phyloP scores from a whole-genome alignment of 1,140 invertebrate genomes.

The Nephotettix cincticeps region DNA sequence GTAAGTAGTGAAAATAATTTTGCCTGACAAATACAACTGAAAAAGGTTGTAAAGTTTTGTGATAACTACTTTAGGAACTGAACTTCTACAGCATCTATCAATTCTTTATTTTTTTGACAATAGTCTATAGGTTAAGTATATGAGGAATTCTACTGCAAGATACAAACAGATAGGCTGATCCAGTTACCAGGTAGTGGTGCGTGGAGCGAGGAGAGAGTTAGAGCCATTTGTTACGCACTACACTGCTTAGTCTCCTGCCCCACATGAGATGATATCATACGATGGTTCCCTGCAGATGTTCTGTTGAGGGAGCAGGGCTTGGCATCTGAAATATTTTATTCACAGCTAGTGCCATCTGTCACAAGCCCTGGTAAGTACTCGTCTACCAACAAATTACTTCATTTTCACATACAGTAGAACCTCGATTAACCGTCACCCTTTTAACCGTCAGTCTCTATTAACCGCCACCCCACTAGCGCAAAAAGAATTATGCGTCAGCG shows the following conservation, averaged over 20 bases:
- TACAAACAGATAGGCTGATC: neutral
- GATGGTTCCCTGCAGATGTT: constrained; percentile 82
- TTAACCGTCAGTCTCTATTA: too few species aligned
- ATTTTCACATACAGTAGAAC: too few species aligned
- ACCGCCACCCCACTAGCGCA: too few species aligned
- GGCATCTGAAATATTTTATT: constrained; percentile 34
- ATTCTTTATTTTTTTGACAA: neutral
- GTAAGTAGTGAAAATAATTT: neutral
- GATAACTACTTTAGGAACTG: neutral
- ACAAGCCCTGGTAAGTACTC: too few species aligned
- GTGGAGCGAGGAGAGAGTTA: constrained; percentile 43
- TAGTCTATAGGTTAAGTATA: neutral
- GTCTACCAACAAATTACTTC: too few species aligned
- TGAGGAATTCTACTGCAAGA: neutral
- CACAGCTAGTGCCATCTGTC: too few species aligned
- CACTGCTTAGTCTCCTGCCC: constrained; percentile 73
- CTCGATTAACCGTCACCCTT: too few species aligned
- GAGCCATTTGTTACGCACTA: constrained; percentile 66
- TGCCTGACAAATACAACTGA: neutral
- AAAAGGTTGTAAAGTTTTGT: neutral
- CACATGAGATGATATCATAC: constrained; percentile 92
- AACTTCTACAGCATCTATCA: neutral
- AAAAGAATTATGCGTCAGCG: too few species aligned
- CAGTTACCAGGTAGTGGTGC: neutral
- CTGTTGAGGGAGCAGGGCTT: constrained; percentile 56